phyloP scores from a whole-genome alignment of 2,888 invertebrate genomes.

The Agrotis ipsilon region DNA sequence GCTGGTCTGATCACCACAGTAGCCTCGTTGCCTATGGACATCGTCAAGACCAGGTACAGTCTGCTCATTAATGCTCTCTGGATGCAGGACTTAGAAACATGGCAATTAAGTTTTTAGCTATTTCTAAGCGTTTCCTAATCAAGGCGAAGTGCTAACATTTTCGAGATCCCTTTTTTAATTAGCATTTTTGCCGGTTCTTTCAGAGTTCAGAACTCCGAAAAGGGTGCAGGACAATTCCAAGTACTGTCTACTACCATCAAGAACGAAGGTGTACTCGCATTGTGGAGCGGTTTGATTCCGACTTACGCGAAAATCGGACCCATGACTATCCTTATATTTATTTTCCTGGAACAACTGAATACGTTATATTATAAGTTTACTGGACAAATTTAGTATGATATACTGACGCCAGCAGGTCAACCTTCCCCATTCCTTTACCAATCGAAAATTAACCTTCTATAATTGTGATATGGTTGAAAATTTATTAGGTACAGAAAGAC shows the following conservation, averaged over 20 bases:
- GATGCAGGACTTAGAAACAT: too few species aligned
- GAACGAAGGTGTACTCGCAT: conserved; percentile 97
- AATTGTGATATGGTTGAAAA: too few species aligned
- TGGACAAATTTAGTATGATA: conserved; percentile 1
- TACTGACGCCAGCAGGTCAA: too few species aligned
- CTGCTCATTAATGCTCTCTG: neutral
- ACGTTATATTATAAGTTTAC: conserved; percentile 70
- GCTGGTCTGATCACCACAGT: conserved; percentile 98
- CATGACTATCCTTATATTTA: conserved; percentile 98
- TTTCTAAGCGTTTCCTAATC: too few species aligned
- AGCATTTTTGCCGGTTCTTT: conserved; percentile 59
- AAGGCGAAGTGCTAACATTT: too few species aligned
- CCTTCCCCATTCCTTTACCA: too few species aligned
- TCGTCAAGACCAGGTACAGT: conserved; percentile 97
- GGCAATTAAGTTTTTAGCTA: too few species aligned
- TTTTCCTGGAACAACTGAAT: conserved; percentile 98
- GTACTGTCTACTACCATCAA: conserved; percentile 94
- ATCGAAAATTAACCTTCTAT: too few species aligned
- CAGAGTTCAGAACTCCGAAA: conserved; percentile 99
- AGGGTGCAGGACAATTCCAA: conserved; percentile 93
- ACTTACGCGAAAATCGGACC: conserved; percentile 98
- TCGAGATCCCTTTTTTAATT: too few species aligned
- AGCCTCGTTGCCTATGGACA: conserved; percentile 99
- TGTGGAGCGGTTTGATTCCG: conserved; percentile 99
- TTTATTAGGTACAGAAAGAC: too few species aligned